These are phyloP conservation scores for Nephrocerus scutellatus DNA, from an alignment of 2,888 invertebrate genomes.

Conservation along the genomic window DNA sequence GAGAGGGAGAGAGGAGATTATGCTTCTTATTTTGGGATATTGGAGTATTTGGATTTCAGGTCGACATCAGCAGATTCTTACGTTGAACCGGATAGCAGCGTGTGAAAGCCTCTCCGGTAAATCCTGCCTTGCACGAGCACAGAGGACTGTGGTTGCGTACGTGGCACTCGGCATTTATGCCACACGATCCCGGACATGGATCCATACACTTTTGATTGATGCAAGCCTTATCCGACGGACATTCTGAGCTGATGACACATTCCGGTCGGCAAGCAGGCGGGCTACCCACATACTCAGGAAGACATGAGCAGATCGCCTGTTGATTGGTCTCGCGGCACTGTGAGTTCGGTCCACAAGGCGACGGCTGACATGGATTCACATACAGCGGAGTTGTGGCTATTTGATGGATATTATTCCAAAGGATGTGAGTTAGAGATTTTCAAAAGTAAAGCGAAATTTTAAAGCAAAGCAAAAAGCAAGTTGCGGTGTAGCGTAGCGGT, in stretches of 20 bases:
- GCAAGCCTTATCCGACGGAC: conserved; percentile 54
- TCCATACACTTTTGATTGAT: conserved; percentile 55
- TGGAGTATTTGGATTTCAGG: background rate
- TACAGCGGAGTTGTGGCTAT: too few species aligned
- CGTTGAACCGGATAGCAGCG: conserved; percentile 56
- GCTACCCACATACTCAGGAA: conserved; percentile 55
- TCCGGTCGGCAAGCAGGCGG: conserved; percentile 64
- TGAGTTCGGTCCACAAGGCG: conserved; percentile 69
- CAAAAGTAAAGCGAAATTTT: too few species aligned
- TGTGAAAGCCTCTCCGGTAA: conserved; percentile 65
- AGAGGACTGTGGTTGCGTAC: conserved; percentile 54
- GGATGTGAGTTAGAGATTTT: too few species aligned
- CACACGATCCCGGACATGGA: conserved; percentile 59
- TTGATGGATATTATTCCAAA: too few species aligned
- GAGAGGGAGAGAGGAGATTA: too few species aligned
- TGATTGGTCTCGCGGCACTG: conserved; percentile 59
- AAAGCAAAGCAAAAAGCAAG: too few species aligned
- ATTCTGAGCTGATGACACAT: conserved; percentile 57
- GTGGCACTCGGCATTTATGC: conserved; percentile 54
- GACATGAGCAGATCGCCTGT: conserved; percentile 58
- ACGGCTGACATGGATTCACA: conserved; percentile 63
- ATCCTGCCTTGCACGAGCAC: conserved; percentile 57
- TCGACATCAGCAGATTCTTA: conserved; percentile 34
- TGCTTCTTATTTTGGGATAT: conserved; percentile 16
- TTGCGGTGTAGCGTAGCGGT: background rate